Conservation (phyloP, 1,140 invertebrate genomes). For the Ephestia elutella region DNA sequence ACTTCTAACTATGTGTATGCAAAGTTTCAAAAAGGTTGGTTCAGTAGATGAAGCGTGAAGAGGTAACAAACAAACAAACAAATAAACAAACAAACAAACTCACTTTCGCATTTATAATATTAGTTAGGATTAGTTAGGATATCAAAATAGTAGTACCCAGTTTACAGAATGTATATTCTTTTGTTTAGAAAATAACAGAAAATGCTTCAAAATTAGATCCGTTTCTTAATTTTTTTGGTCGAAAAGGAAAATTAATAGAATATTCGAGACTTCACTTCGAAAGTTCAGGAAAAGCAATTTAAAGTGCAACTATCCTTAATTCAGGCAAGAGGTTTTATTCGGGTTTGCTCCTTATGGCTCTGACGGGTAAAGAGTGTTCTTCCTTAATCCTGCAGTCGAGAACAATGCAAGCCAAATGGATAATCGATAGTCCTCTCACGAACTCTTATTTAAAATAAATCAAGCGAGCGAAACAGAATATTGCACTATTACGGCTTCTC, state of each 20-base stretch:
- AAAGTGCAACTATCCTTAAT: conserved; percentile 20
- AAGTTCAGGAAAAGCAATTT: conserved; percentile 22
- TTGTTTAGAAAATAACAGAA: no score
- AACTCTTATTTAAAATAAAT: conserved; percentile 33
- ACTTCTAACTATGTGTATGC: no score
- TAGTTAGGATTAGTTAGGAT: no score
- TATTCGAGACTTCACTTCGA: background rate
- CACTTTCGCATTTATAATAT: no score
- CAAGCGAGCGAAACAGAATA: conserved; percentile 15
- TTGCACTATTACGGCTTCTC: background rate
- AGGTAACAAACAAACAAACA: no score
- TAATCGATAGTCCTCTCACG: conserved; percentile 39
- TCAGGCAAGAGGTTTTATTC: conserved; percentile 3
- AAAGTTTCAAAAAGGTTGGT: no score
- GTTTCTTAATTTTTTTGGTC: no score
- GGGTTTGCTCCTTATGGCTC: conserved; percentile 8
- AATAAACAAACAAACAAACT: no score
- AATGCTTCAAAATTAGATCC: no score
- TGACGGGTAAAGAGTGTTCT: background rate
- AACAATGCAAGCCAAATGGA: conserved; percentile 37
- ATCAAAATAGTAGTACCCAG: no score
- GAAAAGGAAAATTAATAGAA: background rate
- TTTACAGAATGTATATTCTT: no score
- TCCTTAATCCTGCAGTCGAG: conserved; percentile 23
- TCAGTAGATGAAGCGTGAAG: no score